A percentile compares a stretch with the other conserved stretches of the same genome.
Evolutionary conservation across 2,797 vertebrate genomes (phyloP).

Genomic region (Falco novaeseelandiae): DNA sequence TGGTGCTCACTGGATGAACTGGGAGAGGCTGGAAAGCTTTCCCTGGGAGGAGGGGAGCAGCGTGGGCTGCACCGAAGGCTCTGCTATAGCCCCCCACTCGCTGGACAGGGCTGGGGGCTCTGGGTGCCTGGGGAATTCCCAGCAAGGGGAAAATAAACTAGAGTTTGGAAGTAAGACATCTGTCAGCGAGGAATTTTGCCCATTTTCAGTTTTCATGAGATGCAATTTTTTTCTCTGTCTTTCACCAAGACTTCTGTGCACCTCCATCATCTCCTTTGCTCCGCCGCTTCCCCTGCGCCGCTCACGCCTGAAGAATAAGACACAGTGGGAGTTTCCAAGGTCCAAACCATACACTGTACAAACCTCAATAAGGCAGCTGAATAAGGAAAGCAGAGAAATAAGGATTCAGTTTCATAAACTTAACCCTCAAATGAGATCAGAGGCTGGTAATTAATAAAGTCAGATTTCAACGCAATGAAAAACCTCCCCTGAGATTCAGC

Average conservation of each 20-base stretch:
- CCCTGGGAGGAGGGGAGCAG: neutral
- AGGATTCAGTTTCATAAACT: neutral
- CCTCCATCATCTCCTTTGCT: neutral
- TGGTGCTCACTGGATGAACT: neutral
- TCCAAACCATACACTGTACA: neutral
- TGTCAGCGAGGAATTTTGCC: accelerated
- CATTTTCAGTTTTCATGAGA: neutral
- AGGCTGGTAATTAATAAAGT: conserved; percentile 56
- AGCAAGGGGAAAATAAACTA: accelerated
- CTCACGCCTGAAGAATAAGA: neutral
- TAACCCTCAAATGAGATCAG: conserved; percentile 49
- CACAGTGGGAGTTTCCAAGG: neutral
- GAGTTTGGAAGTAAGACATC: neutral
- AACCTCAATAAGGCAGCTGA: neutral
- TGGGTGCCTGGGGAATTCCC: neutral
- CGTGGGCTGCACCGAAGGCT: neutral
- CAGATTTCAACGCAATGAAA: neutral
- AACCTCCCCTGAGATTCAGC: conserved; percentile 3
- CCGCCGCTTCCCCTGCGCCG: neutral
- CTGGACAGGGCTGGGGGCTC: neutral
- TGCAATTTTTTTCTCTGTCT: neutral
- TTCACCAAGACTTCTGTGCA: neutral
- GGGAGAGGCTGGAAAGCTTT: neutral
- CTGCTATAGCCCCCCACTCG: neutral
- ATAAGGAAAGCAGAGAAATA: neutral